Base-by-base conservation (phyloP, 1,140 invertebrate genomes). In the Drosophila subpulchrella region DNA sequence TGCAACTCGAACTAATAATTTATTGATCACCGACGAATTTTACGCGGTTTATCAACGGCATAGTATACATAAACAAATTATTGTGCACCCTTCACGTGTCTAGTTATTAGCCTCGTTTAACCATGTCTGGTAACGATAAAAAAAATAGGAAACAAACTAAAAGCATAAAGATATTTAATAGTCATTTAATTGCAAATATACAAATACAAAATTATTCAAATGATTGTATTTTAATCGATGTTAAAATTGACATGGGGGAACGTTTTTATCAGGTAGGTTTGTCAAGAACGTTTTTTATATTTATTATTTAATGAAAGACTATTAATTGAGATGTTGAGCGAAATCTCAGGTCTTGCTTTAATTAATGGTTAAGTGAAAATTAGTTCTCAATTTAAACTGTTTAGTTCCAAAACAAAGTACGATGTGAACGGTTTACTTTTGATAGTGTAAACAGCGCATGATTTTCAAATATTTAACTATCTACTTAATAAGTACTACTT, bases 81-180 rank as follows among this genome's bases (percentile, higher is more conserved):
- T 71, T 75, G 20, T 79, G 70, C 56, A 63, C 61, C 48, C 66
- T 74, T 78, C 48, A 72, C 67, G 60, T 76, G 60, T 83, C 67
- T 83, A 86, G 71, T 86, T 82, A 88, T 79, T 88, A 88, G 82
- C 59, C 59, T 78, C 81, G 81, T 80, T 84, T 42, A 82, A 75
- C 78, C 75, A 68, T 76, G 54, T 67, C 75, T 77, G 79, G 77
- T 67, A 78, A 76, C 79, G 75, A 85, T 78, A 66, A 77, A 76
- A 76, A 58, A 67, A 6, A 20, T 75, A 63, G 61, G 72, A 77
- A 77, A 63, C 48, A 44, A 78, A 86, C 71, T 88, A 86, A 78
- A 78, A 51, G 47, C 51, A 57, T 77, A 67, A 75, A 86, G 50
- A 78, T 75, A 73, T 71, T 88, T 71, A 72, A 82, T 81, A 66